phyloP scores from a whole-genome alignment of 2,797 vertebrate genomes.

The Rhinichthys osculus region DNA sequence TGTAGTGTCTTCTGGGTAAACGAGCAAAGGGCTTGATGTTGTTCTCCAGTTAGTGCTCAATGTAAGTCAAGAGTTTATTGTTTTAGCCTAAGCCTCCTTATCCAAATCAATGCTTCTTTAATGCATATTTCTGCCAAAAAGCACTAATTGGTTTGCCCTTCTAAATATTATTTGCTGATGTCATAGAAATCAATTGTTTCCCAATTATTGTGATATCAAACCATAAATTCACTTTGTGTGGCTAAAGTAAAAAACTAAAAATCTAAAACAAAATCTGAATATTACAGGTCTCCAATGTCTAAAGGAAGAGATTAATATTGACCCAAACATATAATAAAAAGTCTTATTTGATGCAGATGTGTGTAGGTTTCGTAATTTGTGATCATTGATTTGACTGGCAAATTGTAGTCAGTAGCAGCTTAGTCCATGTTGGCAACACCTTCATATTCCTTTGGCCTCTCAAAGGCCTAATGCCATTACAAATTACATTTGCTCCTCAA shows the following conservation, averaged over 20 bases:
- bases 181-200: not conserved
- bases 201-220: not conserved
- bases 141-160: not conserved
- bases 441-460: not conserved
- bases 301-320: not conserved
- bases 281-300: not conserved
- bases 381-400: not conserved
- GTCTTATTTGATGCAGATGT: not conserved
- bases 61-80: not conserved
- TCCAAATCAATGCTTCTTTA: not conserved
- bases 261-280: not conserved
- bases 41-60: not conserved
- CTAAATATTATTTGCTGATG: not conserved
- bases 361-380: not conserved
- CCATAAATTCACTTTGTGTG: not conserved
- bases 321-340: not conserved
- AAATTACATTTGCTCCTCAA: constrained; percentile 18
- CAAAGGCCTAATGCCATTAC: not conserved
- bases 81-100: not conserved
- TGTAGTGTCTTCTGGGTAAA: not conserved
- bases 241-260: too few relatives aligned
- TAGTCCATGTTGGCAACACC: not conserved
- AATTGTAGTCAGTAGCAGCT: not conserved
- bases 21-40: not conserved
- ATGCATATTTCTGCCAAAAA: not conserved